Evolutionary conservation across 2,888 invertebrate genomes (phyloP), one percentile per base, ranked within the genome.

Genomic region (Ormia ochracea): DNA sequence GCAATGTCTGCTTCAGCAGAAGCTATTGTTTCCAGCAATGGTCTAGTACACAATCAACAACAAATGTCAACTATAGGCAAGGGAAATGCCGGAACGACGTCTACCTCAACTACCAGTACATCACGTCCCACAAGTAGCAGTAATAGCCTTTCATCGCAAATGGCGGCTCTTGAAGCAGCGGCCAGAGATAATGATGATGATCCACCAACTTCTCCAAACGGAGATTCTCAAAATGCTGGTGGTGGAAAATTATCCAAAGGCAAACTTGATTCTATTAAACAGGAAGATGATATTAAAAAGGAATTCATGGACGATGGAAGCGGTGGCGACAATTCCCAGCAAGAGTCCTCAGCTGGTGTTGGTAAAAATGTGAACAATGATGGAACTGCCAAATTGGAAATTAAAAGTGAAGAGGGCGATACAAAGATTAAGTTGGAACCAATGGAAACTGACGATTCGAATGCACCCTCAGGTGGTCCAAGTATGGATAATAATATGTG

Each of bases 121-220:
- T 66, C 84, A 5, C 82, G 85, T n/a, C 83, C 86, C n/a, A 61
- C 80, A 14, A 85, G 83, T 58, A 91, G 92, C 17, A 90, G 90
- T 45, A 90, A 88, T 48, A 89, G 90, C 73, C 91, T 93, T 87
- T 93, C 94, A 19, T 93, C 94, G 9, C 94, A 94, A 87, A 93
- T 94, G 92, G 93, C 94, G 12, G 94, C 94, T 4, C 92, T 94
- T 65, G 93, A 92, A 83, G 94, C 94, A 4, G 93, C 94, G 4
- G 92, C 93, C 0, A 91, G 93, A 28, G 93, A 93, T 83, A 91
- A 92, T 82, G 92, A 92, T 83, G 93, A 92, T 81, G 92, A 93
- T 81, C 93, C 93, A 41, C 92, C 93, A 23, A 92, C 92, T 19
- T 92, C 93, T 68, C 92, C 92, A 0, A 85, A 84, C 50, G 83